Evolutionary conservation across 2,797 vertebrate genomes (phyloP), one percentile per base, ranked within the genome.

Genomic region (Anisognathus igniventris): DNA sequence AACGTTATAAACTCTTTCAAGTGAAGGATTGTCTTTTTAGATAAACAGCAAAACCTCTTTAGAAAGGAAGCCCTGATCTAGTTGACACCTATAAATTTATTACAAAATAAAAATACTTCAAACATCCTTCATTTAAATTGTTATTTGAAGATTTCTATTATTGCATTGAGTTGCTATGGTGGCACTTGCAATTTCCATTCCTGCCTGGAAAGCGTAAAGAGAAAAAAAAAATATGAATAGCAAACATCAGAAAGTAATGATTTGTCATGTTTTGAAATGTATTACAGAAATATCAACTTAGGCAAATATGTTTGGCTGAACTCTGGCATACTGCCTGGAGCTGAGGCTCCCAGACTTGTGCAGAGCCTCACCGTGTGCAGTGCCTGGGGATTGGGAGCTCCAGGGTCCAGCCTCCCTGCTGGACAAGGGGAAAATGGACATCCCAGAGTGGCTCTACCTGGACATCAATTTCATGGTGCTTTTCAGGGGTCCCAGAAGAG

Each of bases 101-200:
- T 62, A 78, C 45, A 78, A 91, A 94, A 93, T 66, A 86, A 91
- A 96, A 92, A 56, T 48, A 91, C 68, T 77, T 86, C 68, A 83
- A 88, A 42, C 66, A 89, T 90, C 65, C 47, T 90, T 94, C 87
- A 91, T 91, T 93, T 88, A 74, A 94, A 92, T 91, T 77, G 88
- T 94, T 90, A 81, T 72, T 92, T 92, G 70, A 94, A 86, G 90
- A 91, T 92, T 95, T 90, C 56, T 90, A 84, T 94, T 92, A 81
- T 70, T 94, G 73, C 44, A 42, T 31, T 56, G 76, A 92, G 88
- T 95, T 94, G 90, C 88, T 90, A 23, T 73, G 87, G 81, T 91
- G 91, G 82, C 92, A 92, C 86, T 94, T 74, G 57, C 42, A 93
- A 91, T 95, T 93, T 96, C 80, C 74, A 65, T 91, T 95, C 84